These are phyloP conservation scores for Litoditis marina DNA, from an alignment of 2,888 invertebrate genomes.

Conservation along the genomic window DNA sequence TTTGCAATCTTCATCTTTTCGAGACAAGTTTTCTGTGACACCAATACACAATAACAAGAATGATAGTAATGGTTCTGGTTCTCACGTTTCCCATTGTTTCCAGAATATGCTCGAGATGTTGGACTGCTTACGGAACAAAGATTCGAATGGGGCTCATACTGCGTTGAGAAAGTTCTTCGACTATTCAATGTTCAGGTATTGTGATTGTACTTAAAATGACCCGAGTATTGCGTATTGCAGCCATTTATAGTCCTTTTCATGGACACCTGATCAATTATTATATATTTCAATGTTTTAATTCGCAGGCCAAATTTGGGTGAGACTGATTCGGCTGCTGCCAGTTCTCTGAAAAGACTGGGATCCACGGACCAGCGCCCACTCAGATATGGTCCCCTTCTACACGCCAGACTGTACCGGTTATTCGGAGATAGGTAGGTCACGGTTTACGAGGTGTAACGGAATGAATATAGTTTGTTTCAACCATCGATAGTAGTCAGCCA, in stretches of 20 bases:
- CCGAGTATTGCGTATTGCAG: not conserved
- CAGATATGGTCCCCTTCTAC: constrained; percentile 29
- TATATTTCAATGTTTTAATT: not conserved
- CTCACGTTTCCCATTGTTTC: too few species aligned
- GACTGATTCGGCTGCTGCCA: not conserved
- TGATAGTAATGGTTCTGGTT: too few species aligned
- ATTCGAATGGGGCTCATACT: constrained; percentile 16
- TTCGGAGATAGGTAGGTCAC: constrained; percentile 29
- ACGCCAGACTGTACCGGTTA: constrained; percentile 20
- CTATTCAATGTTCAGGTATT: constrained; percentile 23
- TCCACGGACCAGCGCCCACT: constrained; percentile 15
- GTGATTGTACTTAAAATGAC: too few species aligned
- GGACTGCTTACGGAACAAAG: constrained; percentile 12
- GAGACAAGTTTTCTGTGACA: too few species aligned
- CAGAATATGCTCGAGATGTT: constrained; percentile 24
- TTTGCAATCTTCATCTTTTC: not conserved
- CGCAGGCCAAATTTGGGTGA: constrained; percentile 15
- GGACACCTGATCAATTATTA: not conserved
- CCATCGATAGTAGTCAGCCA: too few species aligned
- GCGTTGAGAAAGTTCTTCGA: constrained; percentile 29
- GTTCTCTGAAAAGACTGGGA: constrained; percentile 8
- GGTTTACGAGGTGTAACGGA: too few species aligned
- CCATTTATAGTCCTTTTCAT: not conserved
- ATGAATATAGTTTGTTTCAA: too few species aligned
- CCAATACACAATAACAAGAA: too few species aligned